Percentiles rank a stretch among this genome's conserved stretches.
Evolutionary conservation across 1,140 invertebrate genomes (phyloP).

Genomic region (Drosophila mauritiana): DNA sequence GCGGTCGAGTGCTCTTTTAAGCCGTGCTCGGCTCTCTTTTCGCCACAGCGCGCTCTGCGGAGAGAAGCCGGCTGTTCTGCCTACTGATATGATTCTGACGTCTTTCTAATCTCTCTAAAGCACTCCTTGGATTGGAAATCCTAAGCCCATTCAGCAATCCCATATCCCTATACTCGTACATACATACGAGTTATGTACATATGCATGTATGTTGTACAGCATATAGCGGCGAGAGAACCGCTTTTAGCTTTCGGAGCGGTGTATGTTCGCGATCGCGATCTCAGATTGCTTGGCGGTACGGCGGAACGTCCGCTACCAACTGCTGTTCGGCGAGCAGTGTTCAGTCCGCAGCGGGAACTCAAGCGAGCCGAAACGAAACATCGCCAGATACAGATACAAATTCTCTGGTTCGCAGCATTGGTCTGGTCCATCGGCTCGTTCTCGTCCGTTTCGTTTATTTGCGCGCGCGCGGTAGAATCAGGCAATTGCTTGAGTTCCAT

Average conservation of each 20-base stretch:
- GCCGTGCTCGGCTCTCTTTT: neutral
- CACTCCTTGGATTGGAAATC: neutral
- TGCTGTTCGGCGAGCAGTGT: constrained; percentile 8
- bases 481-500: constrained; percentile 17
- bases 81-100: neutral
- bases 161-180: neutral
- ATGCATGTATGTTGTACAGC: neutral
- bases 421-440: constrained; percentile 22
- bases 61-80: neutral
- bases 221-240: neutral
- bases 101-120: neutral
- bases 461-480: constrained; percentile 21
- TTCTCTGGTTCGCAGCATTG: constrained; percentile 20
- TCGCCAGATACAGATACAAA: constrained; percentile 35
- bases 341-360: constrained; percentile 52
- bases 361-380: constrained; percentile 51
- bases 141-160: neutral
- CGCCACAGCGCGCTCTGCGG: neutral
- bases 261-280: neutral
- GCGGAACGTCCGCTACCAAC: constrained; percentile 3
- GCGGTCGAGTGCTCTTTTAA: constrained; percentile 2
- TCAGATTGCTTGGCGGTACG: constrained; percentile 3
- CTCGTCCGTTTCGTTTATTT: constrained; percentile 27
- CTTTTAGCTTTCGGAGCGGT: neutral
- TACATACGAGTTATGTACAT: neutral